Evolutionary conservation across 2,888 invertebrate genomes (phyloP).

Genomic region (Phragmatobia fuliginosa): DNA sequence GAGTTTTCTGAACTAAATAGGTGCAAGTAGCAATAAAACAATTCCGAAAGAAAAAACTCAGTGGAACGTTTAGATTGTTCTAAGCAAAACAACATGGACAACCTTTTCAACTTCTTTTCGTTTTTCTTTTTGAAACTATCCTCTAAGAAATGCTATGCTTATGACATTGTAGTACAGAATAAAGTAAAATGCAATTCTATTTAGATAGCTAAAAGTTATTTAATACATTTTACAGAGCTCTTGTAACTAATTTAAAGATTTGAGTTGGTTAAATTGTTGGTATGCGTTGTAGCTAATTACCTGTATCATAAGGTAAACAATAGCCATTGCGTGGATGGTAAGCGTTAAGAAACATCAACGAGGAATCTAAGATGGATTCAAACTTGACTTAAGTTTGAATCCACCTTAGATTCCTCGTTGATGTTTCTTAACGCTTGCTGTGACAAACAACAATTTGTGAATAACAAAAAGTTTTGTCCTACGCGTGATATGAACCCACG

Average conservation of each 20-base stretch:
- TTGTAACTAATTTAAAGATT: too few relatives aligned
- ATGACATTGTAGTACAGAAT: neutral
- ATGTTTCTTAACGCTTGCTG: too few relatives aligned
- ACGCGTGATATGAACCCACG: too few relatives aligned
- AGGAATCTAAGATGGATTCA: fast-evolving
- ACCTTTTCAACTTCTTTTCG: neutral
- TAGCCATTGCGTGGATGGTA: neutral
- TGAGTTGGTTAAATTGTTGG: too few relatives aligned
- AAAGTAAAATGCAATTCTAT: neutral
- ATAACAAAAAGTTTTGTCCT: too few relatives aligned
- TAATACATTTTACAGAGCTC: too few relatives aligned
- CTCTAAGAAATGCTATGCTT: neutral
- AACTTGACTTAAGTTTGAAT: too few relatives aligned
- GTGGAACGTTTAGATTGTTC: conserved; percentile 22
- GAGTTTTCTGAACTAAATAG: neutral
- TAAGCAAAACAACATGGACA: conserved; percentile 28
- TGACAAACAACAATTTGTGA: too few relatives aligned
- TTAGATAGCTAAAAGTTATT: too few relatives aligned
- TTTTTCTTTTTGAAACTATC: neutral
- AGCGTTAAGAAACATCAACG: too few relatives aligned
- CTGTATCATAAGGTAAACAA: neutral
- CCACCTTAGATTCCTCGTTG: too few relatives aligned
- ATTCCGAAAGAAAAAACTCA: conserved; percentile 21
- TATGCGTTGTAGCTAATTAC: too few relatives aligned
- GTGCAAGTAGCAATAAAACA: neutral